Conservation (phyloP, 2,797 vertebrate genomes). For the Alcedo atthis region DNA sequence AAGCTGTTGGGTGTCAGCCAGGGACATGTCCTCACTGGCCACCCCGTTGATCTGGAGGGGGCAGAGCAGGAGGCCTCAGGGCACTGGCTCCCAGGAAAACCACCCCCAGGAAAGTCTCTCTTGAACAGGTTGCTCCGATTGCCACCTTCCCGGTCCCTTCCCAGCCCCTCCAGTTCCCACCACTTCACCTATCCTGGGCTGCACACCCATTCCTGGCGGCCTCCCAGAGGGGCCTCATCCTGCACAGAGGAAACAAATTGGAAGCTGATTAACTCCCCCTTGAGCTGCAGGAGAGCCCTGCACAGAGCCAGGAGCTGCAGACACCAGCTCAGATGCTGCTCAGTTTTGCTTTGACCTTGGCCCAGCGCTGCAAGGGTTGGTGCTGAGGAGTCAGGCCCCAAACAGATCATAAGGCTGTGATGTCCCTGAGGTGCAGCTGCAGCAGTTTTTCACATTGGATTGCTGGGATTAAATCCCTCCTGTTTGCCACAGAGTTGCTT, state of each 20-base stretch:
- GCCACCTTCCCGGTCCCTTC: accelerated
- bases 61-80: background rate
- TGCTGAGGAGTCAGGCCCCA: background rate
- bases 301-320: accelerated
- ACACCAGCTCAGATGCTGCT: background rate
- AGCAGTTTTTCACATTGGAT: background rate
- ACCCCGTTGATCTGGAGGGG: constrained; percentile 91
- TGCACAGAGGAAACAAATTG: background rate
- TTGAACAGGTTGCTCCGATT: accelerated
- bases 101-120: background rate
- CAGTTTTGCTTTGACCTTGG: background rate
- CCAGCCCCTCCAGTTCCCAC: background rate
- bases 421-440: background rate
- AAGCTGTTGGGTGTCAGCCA: constrained; percentile 91
- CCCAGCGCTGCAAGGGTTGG: background rate
- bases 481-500: background rate
- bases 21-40: constrained; percentile 90
- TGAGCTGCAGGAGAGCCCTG: background rate
- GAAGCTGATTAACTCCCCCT: background rate
- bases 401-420: background rate
- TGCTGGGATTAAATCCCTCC: background rate
- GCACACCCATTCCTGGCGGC: background rate
- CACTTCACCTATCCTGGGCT: background rate
- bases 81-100: background rate
- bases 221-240: background rate